phyloP scores from a whole-genome alignment of 2,113 vertebrate species.

The Marmota flaviventris region DNA sequence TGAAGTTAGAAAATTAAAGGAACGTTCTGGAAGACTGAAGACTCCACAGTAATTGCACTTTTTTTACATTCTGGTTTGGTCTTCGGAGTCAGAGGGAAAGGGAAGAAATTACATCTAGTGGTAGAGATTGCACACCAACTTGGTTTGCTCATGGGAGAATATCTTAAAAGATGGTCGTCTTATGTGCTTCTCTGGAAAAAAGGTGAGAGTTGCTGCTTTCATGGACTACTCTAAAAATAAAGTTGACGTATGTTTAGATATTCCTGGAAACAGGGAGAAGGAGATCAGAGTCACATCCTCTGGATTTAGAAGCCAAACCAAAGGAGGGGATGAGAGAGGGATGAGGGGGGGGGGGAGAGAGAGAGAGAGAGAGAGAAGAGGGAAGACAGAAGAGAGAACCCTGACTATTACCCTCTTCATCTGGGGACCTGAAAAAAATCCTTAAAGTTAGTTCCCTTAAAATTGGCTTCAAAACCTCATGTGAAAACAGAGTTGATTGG shows the following conservation, averaged over 20 bases:
- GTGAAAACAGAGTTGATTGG: not conserved
- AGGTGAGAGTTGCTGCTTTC: not conserved
- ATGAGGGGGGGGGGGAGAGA: too few species aligned
- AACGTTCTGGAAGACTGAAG: not conserved
- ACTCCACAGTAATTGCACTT: not conserved
- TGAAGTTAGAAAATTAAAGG: not conserved
- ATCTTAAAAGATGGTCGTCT: not conserved
- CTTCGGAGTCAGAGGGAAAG: not conserved
- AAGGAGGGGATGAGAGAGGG: not conserved
- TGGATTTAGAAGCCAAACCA: not conserved
- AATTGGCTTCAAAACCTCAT: not conserved
- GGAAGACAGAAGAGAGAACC: not conserved
- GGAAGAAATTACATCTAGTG: not conserved
- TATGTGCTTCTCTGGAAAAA: not conserved
- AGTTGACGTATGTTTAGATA: not conserved
- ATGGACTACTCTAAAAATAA: not conserved
- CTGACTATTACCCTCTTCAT: not conserved
- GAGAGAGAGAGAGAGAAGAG: not conserved
- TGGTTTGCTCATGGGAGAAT: not conserved
- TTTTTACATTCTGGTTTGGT: not conserved
- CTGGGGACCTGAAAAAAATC: not conserved
- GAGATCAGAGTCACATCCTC: not conserved
- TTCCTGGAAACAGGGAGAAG: not conserved
- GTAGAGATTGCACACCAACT: not conserved
- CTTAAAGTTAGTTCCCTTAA: slow-evolving; percentile 19